Evolutionary conservation across 2,888 invertebrate species (phyloP), one percentile per base, ranked within the genome.

Genomic region (Pasiphila rectangulata): DNA sequence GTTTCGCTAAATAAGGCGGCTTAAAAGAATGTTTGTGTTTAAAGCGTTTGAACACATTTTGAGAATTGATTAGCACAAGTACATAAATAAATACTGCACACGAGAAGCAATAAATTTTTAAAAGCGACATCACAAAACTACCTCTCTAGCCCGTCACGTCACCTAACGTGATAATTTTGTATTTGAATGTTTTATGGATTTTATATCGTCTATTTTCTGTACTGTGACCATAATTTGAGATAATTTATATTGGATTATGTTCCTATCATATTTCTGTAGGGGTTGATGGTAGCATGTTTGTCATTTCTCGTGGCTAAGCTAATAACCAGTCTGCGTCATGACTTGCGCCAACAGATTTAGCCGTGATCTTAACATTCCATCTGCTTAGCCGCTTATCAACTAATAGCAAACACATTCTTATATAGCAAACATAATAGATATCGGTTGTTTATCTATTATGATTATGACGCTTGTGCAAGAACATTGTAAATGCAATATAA

Each of bases 21-120:
- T 99, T 98, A 81, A 99, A 99, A 42, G 98, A 98, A 89, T 96
- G 97, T 90, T 98, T 99, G 83, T 99, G 99, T 88, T 99, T 98
- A 81, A 99, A 99, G 80, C 95, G 93, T 75, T 91, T 93, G 72
- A 94, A 93, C 46, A 93, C 91, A 61, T 90, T 77, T 72, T 91
- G 91, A 30, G 80, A 74, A 59, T 81, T 78, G 21, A 72, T 79
- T 65, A 72, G 67, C 70, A 80, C 79, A 67, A 83, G 61, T 56
- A 83, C 60, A 61, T 74, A 67, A 62, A 79, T 56, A 68, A 75
- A 56, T 50, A 78, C 69, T 58, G 73, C 67, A 69, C 76, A 79
- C 69, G 76, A 40, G 43, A 55, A 47, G 49, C 49, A 53, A 53
- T 56, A 55, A 48, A 56, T 67, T 72, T 76, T 80, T 62, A 64